Evolutionary conservation across 2,113 vertebrate species (phyloP).

Genomic region (Nyctereutes procyonoides): DNA sequence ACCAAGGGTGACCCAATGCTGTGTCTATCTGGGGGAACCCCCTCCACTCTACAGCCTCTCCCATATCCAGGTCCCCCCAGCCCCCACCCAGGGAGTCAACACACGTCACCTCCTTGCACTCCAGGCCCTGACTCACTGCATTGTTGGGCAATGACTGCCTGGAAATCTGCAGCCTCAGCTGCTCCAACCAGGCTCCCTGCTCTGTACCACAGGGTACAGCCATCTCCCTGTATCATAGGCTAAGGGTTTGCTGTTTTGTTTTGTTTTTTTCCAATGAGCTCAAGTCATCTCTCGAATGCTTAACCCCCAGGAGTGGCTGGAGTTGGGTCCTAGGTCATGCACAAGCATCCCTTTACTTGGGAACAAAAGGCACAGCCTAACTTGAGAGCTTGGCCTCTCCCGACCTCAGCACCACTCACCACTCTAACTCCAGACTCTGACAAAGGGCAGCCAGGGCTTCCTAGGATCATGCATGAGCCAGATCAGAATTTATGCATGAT

Average conservation of each 20-base stretch:
- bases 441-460: neutral
- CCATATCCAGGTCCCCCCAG: neutral
- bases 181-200: conserved; percentile 19
- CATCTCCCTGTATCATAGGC: neutral
- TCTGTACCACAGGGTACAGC: conserved; percentile 18
- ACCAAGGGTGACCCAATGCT: accelerated
- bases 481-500: neutral
- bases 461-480: neutral
- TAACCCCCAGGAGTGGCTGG: neutral
- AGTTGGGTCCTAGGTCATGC: neutral
- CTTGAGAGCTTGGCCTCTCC: neutral
- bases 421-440: neutral
- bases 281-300: conserved; percentile 26
- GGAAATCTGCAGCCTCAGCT: conserved; percentile 71
- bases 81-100: neutral
- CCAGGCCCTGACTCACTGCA: conserved; percentile 65
- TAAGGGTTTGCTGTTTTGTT: neutral
- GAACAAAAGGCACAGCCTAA: neutral
- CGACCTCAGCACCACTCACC: neutral
- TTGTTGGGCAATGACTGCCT: conserved; percentile 50
- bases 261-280: conserved; percentile 56
- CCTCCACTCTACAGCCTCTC: neutral
- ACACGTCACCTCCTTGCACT: neutral
- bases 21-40: neutral
- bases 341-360: neutral